Conservation (phyloP, 2,797 vertebrate genomes). For the Anguilla obscura region DNA sequence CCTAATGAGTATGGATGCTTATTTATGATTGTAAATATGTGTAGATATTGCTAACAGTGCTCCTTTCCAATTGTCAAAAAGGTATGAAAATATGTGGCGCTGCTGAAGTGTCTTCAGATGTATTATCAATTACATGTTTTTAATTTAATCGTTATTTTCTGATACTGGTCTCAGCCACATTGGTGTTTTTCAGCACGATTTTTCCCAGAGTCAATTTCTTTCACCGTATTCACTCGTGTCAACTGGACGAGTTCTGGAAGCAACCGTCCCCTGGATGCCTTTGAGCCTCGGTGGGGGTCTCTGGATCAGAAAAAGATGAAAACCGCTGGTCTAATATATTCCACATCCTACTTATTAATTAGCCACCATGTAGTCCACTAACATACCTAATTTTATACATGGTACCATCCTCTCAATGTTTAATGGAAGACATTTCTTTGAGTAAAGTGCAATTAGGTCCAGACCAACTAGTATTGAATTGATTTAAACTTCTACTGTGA, state of each 20-base stretch:
- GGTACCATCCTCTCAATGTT: not conserved
- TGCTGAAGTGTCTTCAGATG: not conserved
- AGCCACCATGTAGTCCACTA: not conserved
- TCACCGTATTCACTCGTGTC: not conserved
- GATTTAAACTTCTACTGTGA: not conserved
- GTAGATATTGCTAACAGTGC: not conserved
- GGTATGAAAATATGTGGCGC: not conserved
- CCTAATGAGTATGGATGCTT: not conserved
- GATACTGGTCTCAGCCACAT: not conserved
- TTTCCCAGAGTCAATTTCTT: not conserved
- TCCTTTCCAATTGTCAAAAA: too few relatives aligned
- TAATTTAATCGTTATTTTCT: not conserved
- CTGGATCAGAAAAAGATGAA: not conserved
- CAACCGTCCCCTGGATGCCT: not conserved
- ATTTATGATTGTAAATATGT: slow-evolving; percentile 23
- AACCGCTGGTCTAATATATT: not conserved
- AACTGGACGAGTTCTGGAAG: not conserved
- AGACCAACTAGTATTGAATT: not conserved
- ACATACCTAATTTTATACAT: not conserved
- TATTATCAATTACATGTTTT: not conserved
- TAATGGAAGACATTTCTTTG: not conserved
- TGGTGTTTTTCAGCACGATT: not conserved
- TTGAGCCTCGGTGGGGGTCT: too few relatives aligned
- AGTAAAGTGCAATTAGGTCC: not conserved
- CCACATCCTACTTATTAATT: not conserved